Evolutionary conservation across 1,140 invertebrate genomes (phyloP).

Genomic region (Bombus sibiricus): DNA sequence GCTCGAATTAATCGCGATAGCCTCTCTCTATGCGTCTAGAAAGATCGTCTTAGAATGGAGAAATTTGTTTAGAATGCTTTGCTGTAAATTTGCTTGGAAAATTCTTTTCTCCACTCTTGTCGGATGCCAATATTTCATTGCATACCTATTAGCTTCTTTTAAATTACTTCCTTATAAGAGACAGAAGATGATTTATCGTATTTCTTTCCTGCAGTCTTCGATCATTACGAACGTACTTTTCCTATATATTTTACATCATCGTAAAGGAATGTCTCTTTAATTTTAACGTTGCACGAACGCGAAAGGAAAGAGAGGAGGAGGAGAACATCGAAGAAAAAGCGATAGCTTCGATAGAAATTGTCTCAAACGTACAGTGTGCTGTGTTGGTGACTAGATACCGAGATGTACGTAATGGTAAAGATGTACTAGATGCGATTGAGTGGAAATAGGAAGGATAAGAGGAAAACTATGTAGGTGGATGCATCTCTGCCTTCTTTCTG

Average conservation of each 20-base stretch:
- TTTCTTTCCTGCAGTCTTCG: background rate
- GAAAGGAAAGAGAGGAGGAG: background rate
- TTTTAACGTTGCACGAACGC: background rate
- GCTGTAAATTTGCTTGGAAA: too few relatives aligned
- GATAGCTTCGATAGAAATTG: slow-evolving; percentile 50
- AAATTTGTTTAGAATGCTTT: too few relatives aligned
- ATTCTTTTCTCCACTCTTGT: too few relatives aligned
- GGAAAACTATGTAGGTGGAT: slow-evolving; percentile 64
- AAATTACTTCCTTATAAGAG: too few relatives aligned
- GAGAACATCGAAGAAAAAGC: background rate
- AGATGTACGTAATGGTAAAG: slow-evolving; percentile 58
- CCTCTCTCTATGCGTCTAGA: background rate
- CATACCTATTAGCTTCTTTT: too few relatives aligned
- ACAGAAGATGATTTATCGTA: too few relatives aligned
- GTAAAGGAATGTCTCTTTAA: background rate
- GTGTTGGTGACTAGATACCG: slow-evolving; percentile 50
- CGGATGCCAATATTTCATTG: too few relatives aligned
- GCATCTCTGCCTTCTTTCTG: slow-evolving; percentile 49
- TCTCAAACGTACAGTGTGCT: slow-evolving; percentile 46
- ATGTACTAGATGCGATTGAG: slow-evolving; percentile 62
- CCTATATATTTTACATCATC: background rate
- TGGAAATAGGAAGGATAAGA: slow-evolving; percentile 65
- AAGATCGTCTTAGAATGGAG: too few relatives aligned
- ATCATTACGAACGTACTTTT: background rate
- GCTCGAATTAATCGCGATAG: background rate